Conservation (phyloP, 2,797 vertebrate species). For the Hippocampus kuda region DNA sequence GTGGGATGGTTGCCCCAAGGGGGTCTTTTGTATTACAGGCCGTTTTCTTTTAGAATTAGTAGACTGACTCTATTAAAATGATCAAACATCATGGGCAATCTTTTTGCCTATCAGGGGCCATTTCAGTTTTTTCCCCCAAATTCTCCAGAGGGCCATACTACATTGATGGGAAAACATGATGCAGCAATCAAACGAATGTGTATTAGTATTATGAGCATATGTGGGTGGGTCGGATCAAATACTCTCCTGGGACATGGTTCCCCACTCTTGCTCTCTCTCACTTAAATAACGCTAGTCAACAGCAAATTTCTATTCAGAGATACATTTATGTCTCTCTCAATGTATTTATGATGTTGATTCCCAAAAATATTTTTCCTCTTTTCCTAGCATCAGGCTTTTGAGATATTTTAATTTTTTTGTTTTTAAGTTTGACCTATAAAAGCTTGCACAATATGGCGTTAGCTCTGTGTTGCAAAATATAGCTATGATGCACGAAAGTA, state of each 20-base stretch:
- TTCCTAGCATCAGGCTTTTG: no score
- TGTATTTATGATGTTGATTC: no score
- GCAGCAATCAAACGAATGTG: not conserved
- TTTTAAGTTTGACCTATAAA: no score
- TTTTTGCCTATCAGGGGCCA: not conserved
- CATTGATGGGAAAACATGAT: not conserved
- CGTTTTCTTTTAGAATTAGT: not conserved
- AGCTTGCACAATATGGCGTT: not conserved
- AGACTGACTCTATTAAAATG: not conserved
- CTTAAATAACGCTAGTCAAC: not conserved
- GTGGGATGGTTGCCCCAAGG: not conserved
- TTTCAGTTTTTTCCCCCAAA: not conserved
- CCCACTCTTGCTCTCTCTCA: not conserved
- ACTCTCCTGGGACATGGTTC: not conserved
- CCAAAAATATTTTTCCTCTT: no score
- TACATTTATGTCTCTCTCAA: no score
- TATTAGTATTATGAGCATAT: not conserved
- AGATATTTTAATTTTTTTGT: no score
- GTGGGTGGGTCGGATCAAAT: not conserved
- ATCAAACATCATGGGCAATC: not conserved
- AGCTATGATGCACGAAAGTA: not conserved
- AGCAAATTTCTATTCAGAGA: no score
- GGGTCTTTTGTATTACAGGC: not conserved
- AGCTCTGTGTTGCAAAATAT: no score
- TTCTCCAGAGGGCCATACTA: not conserved